These are phyloP conservation scores for Amphiprion percula DNA, from an alignment of 2,113 vertebrate genomes.

Conservation along the genomic window DNA sequence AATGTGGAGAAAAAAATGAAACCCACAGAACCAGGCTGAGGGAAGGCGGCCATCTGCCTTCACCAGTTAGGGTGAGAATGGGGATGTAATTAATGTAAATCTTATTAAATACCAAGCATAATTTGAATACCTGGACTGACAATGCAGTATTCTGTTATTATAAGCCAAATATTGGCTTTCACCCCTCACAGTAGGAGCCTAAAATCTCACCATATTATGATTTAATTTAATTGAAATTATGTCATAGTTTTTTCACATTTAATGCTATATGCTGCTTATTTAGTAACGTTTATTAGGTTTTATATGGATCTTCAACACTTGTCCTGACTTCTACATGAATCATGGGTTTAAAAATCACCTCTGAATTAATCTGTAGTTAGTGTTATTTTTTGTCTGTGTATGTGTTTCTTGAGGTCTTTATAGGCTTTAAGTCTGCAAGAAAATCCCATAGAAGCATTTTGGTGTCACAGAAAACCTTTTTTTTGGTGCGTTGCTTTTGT, in stretches of 20 bases:
- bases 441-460: neutral
- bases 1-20: too few relatives aligned
- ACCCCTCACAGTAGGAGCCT: slow-evolving; percentile 1
- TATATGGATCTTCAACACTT: neutral
- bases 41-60: too few relatives aligned
- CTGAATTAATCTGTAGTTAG: too few relatives aligned
- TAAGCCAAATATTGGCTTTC: neutral
- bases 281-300: too few relatives aligned
- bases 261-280: neutral
- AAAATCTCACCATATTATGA: slow-evolving; percentile 18
- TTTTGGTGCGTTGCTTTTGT: neutral
- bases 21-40: too few relatives aligned
- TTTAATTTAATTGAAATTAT: neutral
- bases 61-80: too few relatives aligned
- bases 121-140: neutral
- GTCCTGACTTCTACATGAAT: neutral
- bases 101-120: neutral
- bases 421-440: neutral
- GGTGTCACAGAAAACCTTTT: neutral
- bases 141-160: neutral
- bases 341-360: too few relatives aligned
- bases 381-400: too few relatives aligned
- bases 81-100: neutral
- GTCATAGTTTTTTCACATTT: neutral
- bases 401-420: neutral